Evolutionary conservation across 2,888 invertebrate genomes (phyloP), one percentile per base, ranked within the genome.

Genomic region (Belgica antarctica): DNA sequence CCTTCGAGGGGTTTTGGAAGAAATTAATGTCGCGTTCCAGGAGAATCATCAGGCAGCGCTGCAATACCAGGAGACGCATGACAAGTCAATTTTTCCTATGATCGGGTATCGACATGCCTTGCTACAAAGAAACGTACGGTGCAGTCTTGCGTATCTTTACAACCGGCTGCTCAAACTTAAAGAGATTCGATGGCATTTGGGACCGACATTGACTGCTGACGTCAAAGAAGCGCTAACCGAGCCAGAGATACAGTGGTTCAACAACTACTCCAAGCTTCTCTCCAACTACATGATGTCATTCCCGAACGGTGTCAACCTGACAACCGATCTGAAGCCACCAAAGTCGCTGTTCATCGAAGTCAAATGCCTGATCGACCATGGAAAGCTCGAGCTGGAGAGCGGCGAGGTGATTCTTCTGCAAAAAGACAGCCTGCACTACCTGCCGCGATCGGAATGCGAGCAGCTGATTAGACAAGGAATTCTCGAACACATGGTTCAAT

Each of bases 131-230:
- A 94, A 96, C 77, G 89, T 94, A 77, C 85, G 97, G 34, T 97
- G 96, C 76, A 82, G 97, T 0, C 81, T 96, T 0, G 87, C 92
- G 0, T 93, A 93, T 75, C 81, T 92, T 66, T 89, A 91, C 77
- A 91, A 90, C 75, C 83, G 98, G 73, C 82, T 96, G 77, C 84
- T 85, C 73, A 86, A 88, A 75, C 86, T 98, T 22, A 86, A 90
- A 74, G 87, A 90, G n/a, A 84, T 95, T 79, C 84, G 98, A 61
- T 98, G 98, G 98, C 92, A 96, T 76, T 92, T 96, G 77, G 98
- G 98, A 0, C 91, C 94, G 36, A 89, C 95, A 61, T 79, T 98
- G 70, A 96, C 97, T 0, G 79, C 86, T 0, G 94, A 96, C 77
- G 87, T 96, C 0, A 88, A 90, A 77, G 83, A 85, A 70, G 86